Evolutionary conservation across 2,888 invertebrate genomes (phyloP), one percentile per base, ranked within the genome.

Genomic region (Micoletzkya japonica): DNA sequence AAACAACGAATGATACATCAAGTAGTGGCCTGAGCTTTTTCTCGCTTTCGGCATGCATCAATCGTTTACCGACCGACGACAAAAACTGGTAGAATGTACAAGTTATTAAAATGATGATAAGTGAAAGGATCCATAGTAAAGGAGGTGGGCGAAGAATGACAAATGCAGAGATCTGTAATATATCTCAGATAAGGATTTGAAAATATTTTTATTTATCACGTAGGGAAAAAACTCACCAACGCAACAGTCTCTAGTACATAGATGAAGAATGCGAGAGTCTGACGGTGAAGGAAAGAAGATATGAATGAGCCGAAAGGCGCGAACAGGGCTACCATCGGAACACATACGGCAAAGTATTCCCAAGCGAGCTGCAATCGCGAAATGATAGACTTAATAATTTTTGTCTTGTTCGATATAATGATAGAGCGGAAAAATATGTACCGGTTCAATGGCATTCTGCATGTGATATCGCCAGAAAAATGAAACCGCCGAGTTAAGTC

Each of bases 271-370:
- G 82, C 82, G 7, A 82, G 74, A 2, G 77, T 73, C 30, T 72
- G 74, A 7, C 82, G 70, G 54, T 83, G 82, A 24, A 82, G 74
- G 54, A 77, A 80, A 28, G 74, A 75, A 7, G 79, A 78, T 30
- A 82, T 36, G n/a, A 80, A 69, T 1, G 79, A 72, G 2, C 82
- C 82, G 28, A 83, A 32, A 1, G 81, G 81, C 1, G 79, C 80
- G 57, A 73, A 77, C 49, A 81, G 44, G 20, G 74, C 77, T 0
- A 74, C 75, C 4, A 80, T 63, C 20, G 77, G 76, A 0, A 72
- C 70, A 37, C 70, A 73, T 28, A 77, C 78, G 4, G 72, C 76
- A 50, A 81, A 68, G 70, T 77, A 80, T 34, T 79, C 74, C 81
- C 79, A 85, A 0, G 83, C 79, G 2, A 78, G 36, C 60, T 60